These are phyloP conservation scores for Drosophila cracens DNA, from an alignment of 2,888 invertebrate species.

Conservation along the genomic window DNA sequence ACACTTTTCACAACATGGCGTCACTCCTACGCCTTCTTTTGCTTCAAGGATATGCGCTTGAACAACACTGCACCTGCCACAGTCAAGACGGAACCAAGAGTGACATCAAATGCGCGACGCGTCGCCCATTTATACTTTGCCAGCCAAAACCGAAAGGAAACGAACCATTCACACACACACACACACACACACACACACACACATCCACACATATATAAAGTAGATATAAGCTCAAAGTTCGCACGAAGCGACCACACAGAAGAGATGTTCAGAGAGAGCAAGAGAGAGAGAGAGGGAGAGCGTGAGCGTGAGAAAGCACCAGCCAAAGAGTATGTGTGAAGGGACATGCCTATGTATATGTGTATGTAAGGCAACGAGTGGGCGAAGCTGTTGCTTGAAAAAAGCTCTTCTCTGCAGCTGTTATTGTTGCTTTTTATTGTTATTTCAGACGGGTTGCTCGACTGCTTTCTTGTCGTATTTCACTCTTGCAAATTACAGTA, in stretches of 20 bases:
- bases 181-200: background rate
- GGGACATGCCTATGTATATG: background rate
- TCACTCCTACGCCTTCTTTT: slow-evolving; percentile 70
- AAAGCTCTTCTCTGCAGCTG: slow-evolving; percentile 43
- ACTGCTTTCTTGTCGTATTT: slow-evolving; percentile 4
- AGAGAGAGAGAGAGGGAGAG: background rate
- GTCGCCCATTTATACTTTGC: slow-evolving; percentile 58
- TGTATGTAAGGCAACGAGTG: slow-evolving; percentile 17
- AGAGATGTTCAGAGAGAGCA: background rate
- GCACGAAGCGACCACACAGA: slow-evolving; percentile 1
- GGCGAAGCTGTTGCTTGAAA: slow-evolving; percentile 53
- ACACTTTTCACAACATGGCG: slow-evolving; percentile 79
- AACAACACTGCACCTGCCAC: slow-evolving; percentile 46
- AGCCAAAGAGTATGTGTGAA: background rate
- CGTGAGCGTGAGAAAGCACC: background rate
- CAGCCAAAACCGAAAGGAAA: slow-evolving; percentile 29
- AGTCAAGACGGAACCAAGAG: slow-evolving; percentile 70
- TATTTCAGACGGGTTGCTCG: background rate
- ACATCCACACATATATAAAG: background rate
- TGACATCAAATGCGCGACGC: slow-evolving; percentile 59
- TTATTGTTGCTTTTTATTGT: slow-evolving; percentile 18
- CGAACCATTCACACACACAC: slow-evolving; percentile 11
- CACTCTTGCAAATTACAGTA: slow-evolving; percentile 6
- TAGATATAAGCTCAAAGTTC: slow-evolving; percentile 10
- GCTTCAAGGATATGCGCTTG: slow-evolving; percentile 36